Evolutionary conservation across 2,888 invertebrate species (phyloP), one percentile per base, ranked within the genome.

Genomic region (Phrixothrix hirtus): DNA sequence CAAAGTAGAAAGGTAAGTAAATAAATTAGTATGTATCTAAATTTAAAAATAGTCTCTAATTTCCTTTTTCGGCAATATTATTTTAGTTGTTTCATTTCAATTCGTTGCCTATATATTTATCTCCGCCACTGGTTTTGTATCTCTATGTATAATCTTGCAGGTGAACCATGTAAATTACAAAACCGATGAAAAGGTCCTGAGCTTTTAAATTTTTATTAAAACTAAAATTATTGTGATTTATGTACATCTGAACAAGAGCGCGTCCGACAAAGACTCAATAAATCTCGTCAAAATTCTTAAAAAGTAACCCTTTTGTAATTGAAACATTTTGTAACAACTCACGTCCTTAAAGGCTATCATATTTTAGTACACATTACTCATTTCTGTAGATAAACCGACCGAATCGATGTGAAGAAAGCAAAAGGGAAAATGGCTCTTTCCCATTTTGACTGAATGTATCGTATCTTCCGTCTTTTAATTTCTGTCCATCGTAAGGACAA

Each of bases 291-390:
- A 35, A 29, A 29, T 45, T 44, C 31, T 41, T 44, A 34, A 36
- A 43, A 21, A 37, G n/a, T n/a, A 32, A 30, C 57, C 49, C 36
- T 49, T 43, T 46, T 45, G 51, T 60, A 60, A 60, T 60, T 60
- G 58, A 60, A 60, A 56, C 60, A 58, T 60, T 60, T 54, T 36
- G 42, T 55, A 55, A 39, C 58, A 55, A 43, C 48, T 58, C 61
- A 61, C 61, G 61, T 61, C 43, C 57, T 36, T 43, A 48, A n/a
- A 54, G 53, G 58, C 56, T 61, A 59, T 61, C 59, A 58, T 59
- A 61, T 61, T 58, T 59, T 58, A 61, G 56, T 51, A 47, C 57
- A 51, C 55, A 61, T 59, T 61, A 61, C 59, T 61, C 61, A 59
- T 61, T 59, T 61, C 57, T 46, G 27, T 44, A 58, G 60, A 60